phyloP scores from a whole-genome alignment of 2,797 vertebrate species.

The Catamblyrhynchus diadema region DNA sequence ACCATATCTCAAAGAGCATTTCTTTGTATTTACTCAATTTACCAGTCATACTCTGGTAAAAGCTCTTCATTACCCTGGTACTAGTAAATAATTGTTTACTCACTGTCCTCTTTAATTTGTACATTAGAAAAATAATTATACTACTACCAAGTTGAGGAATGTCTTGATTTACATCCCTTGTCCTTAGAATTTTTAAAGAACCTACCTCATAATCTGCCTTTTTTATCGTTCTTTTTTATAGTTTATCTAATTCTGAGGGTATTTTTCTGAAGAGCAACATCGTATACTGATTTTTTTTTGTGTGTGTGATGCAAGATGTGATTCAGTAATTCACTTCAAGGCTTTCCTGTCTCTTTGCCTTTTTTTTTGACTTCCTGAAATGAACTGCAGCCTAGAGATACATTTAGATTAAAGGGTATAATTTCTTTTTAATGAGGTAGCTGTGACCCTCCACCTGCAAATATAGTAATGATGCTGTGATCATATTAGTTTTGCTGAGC shows the following conservation, averaged over 20 bases:
- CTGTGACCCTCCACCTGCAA: background rate
- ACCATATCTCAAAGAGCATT: background rate
- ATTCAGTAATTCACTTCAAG: background rate
- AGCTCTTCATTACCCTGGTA: background rate
- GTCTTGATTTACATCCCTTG: background rate
- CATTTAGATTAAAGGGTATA: background rate
- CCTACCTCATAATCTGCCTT: background rate
- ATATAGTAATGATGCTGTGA: background rate
- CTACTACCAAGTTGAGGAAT: background rate
- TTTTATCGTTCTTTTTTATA: background rate
- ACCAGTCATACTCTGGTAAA: background rate
- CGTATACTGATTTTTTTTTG: background rate
- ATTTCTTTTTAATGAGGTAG: background rate
- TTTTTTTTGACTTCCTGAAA: background rate
- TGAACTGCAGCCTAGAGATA: background rate
- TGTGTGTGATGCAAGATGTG: background rate
- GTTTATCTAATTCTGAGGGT: background rate
- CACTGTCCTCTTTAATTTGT: background rate
- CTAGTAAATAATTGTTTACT: background rate
- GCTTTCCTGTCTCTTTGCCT: background rate
- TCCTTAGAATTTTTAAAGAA: background rate
- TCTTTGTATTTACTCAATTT: background rate
- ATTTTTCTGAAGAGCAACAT: background rate
- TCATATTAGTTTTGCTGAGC: background rate
- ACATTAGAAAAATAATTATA: background rate